These are phyloP conservation scores for Anguilla marmorata DNA, from an alignment of 2,797 vertebrate species.

Conservation along the genomic window DNA sequence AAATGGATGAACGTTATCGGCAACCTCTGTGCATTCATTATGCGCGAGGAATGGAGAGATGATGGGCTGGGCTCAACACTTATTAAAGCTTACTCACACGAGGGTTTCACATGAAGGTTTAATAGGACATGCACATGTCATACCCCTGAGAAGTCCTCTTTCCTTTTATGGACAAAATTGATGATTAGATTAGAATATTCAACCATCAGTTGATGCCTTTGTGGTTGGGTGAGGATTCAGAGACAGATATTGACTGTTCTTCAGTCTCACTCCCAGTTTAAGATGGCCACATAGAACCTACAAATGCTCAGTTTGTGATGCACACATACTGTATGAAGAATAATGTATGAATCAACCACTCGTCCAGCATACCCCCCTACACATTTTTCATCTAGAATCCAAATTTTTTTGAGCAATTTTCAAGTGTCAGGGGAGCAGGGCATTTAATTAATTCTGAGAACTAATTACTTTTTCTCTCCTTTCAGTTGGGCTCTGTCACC, in stretches of 20 bases:
- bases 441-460: slow-evolving; percentile 16
- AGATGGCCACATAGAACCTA: background rate
- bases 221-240: background rate
- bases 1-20: slow-evolving; percentile 37
- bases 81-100: slow-evolving; percentile 36
- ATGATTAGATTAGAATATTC: background rate
- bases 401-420: background rate
- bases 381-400: slow-evolving; percentile 17
- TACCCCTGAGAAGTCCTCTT: background rate
- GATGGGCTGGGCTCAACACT: slow-evolving; percentile 31
- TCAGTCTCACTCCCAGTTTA: background rate
- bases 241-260: background rate
- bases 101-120: slow-evolving; percentile 35
- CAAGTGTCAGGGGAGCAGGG: background rate
- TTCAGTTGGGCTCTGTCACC: slow-evolving; percentile 2
- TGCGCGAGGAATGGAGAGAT: slow-evolving; percentile 34
- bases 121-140: background rate
- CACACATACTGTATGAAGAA: background rate
- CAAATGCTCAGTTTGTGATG: background rate
- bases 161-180: background rate
- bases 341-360: background rate
- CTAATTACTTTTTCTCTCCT: slow-evolving; percentile 25
- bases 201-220: background rate
- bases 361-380: background rate
- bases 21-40: slow-evolving; percentile 29